Percentiles rank a stretch among this genome's conserved stretches.
These are phyloP conservation scores for Eulemur rubriventer DNA, from an alignment of 2,797 vertebrate species.

Conservation along the genomic window DNA sequence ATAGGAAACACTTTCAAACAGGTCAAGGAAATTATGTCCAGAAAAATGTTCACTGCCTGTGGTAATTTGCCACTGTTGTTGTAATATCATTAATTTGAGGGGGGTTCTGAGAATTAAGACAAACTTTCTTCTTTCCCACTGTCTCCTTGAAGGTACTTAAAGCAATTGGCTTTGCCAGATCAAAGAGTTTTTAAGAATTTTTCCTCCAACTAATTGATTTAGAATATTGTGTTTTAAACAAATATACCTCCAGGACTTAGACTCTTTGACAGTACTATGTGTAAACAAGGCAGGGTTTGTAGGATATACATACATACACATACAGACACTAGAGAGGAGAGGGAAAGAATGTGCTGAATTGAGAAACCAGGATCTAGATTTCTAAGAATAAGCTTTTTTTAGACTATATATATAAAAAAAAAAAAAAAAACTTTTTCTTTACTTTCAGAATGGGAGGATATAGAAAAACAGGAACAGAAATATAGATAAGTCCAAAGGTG, in stretches of 20 bases:
- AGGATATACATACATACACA: neutral
- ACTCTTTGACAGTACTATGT: neutral
- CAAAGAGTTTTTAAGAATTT: neutral
- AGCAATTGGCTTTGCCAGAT: neutral
- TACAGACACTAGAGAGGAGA: neutral
- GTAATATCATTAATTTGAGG: neutral
- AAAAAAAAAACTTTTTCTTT: neutral
- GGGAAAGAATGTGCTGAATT: neutral
- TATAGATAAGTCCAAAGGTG: neutral
- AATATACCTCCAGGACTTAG: neutral
- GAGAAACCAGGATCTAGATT: neutral
- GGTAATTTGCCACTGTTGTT: neutral
- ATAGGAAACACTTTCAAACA: neutral
- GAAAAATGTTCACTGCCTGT: neutral
- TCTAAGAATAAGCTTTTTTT: neutral
- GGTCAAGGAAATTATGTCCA: neutral
- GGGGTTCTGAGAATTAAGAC: neutral
- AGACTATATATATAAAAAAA: neutral
- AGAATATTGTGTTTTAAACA: neutral
- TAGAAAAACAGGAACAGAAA: neutral
- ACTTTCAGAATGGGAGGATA: neutral
- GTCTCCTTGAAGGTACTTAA: neutral
- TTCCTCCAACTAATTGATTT: neutral
- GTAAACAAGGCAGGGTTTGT: neutral
- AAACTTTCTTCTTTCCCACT: neutral